Evolutionary conservation across 2,888 invertebrate genomes (phyloP).

Genomic region (Halocaridina rubra): DNA sequence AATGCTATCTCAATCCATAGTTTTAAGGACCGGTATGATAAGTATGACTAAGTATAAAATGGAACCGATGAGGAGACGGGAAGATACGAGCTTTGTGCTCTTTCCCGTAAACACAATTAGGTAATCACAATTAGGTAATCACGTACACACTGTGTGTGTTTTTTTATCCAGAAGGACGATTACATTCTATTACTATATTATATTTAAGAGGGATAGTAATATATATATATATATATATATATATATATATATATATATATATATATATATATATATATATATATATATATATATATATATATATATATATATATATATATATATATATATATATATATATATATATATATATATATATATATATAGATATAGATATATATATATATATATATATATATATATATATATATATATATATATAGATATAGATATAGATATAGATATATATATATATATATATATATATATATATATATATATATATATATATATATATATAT

Average conservation of each 20-base stretch:
- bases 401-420: background rate
- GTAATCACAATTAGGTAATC: too few species aligned
- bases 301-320: constrained; percentile 4
- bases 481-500: background rate
- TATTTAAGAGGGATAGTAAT: background rate
- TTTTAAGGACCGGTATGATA: too few species aligned
- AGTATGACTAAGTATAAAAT: too few species aligned
- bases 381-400: background rate
- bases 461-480: background rate
- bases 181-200: too few species aligned
- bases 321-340: constrained; percentile 2
- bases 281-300: background rate
- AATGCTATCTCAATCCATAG: too few species aligned
- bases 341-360: constrained; percentile 19
- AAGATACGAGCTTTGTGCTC: too few species aligned
- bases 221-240: background rate
- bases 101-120: too few species aligned
- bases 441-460: constrained; percentile 6
- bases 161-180: background rate
- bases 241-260: background rate
- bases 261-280: background rate
- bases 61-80: too few species aligned
- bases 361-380: background rate
- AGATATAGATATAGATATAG: background rate
- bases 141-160: too few species aligned